Evolutionary conservation across 2,888 invertebrate species (phyloP), one percentile per base, ranked within the genome.

Genomic region (Nycteola revayana): DNA sequence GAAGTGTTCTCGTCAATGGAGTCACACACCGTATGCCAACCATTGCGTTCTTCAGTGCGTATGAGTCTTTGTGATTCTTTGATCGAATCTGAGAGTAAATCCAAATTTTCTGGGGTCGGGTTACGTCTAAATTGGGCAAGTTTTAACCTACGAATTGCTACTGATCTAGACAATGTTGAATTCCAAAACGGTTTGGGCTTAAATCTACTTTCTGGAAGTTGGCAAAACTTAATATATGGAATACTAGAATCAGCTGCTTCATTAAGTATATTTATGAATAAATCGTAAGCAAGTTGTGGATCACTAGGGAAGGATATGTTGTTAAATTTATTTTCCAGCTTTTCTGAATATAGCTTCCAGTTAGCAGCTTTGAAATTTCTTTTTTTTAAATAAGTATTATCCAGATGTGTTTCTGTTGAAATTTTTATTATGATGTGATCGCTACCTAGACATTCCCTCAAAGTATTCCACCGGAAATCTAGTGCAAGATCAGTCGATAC

Each of bases 131-230:
- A 57, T 7, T 21, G 20, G 0, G 46, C 9, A 2, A 60, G 22
- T 0, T 53, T 49, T 9, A 45, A 23, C 3, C 53, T 25, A 3
- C 57, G 46, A 29, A 48, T 31, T 1, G 53, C 56, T 2, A 60
- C 44, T 6, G 28, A 20, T 35, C 42, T 49, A 2, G 60, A 60
- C 6, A 61, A 10, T 2, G 25, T 18, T 14, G 32, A 2, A 20
- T 33, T 47, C 59, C 60, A 66, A 27, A 57, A 65, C 2, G 40
- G 30, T 38, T 57, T 60, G 0, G 53, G 51, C 1, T 1, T 27
- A 36, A 60, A 60, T 2, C 36, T 46, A 10, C 1, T 25, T 2
- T 7, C 7, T 0, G 55, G 45, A 27, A 55, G 38, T 8, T 25
- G 7, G 30, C 32, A 29, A 5, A 42, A 11, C 28, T 48, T 51